phyloP scores from a whole-genome alignment of 2,113 vertebrate species.

The Gorsachius goisagi region DNA sequence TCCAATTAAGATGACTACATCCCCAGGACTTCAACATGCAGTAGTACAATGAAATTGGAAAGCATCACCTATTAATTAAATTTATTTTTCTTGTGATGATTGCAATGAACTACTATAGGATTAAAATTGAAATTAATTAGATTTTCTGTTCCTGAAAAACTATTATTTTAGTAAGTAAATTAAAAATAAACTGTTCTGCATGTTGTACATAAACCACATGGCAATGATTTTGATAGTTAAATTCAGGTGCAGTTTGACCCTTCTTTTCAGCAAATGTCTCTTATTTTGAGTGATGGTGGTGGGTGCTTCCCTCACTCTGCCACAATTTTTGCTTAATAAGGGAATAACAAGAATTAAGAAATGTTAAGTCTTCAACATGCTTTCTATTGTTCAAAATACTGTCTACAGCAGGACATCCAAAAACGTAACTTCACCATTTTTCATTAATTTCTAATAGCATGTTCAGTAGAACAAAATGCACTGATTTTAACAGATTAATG shows the following conservation, averaged over 20 bases:
- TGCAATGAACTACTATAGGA: not conserved
- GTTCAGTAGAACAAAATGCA: not conserved
- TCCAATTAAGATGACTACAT: not conserved
- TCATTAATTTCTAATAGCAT: not conserved
- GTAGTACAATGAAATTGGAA: not conserved
- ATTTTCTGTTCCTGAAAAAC: not conserved
- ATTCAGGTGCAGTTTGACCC: not conserved
- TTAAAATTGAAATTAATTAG: not conserved
- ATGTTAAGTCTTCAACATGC: not conserved
- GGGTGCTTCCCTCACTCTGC: accelerated
- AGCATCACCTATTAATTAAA: not conserved
- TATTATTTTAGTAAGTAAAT: not conserved
- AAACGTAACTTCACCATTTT: not conserved
- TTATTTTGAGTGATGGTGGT: not conserved
- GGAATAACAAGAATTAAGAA: not conserved
- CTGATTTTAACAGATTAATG: not conserved
- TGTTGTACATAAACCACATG: not conserved
- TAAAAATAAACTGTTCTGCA: not conserved
- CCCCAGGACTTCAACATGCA: not conserved
- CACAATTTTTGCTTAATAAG: not conserved
- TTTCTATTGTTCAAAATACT: not conserved
- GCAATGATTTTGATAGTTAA: not conserved
- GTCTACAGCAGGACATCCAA: not conserved
- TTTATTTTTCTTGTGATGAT: not conserved
- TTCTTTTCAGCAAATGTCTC: not conserved